phyloP scores from a whole-genome alignment of 2,797 vertebrate species.

The Taeniopygia guttata region DNA sequence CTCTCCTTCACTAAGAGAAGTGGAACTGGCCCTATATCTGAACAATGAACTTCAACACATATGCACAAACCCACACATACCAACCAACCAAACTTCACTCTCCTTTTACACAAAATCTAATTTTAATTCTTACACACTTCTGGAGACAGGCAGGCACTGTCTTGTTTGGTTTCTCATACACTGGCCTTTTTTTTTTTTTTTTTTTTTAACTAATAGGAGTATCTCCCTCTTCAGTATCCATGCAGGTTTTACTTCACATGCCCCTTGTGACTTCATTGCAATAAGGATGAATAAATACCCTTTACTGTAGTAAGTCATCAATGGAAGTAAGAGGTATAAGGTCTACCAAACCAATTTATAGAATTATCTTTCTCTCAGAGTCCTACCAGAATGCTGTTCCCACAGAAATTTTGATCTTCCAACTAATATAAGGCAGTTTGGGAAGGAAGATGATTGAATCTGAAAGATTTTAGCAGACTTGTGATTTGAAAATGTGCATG shows the following conservation, averaged over 20 bases:
- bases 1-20: background rate
- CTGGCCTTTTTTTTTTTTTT: background rate
- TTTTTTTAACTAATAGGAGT: background rate
- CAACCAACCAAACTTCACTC: background rate
- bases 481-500: background rate
- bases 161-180: background rate
- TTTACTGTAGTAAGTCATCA: background rate
- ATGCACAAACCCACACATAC: fast-evolving
- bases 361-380: background rate
- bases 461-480: background rate
- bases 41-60: background rate
- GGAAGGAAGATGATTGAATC: background rate
- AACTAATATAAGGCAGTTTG: background rate
- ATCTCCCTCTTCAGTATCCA: background rate
- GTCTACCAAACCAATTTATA: background rate
- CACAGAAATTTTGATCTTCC: background rate
- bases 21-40: background rate
- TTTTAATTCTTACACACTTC: background rate
- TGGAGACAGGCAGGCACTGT: background rate
- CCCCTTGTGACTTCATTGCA: background rate
- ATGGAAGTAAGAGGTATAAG: background rate
- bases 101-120: background rate
- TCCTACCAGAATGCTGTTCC: background rate
- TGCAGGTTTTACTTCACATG: background rate
- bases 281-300: background rate